Base-by-base conservation (phyloP, 2,888 invertebrate species). In the Drosophila mimetica region DNA sequence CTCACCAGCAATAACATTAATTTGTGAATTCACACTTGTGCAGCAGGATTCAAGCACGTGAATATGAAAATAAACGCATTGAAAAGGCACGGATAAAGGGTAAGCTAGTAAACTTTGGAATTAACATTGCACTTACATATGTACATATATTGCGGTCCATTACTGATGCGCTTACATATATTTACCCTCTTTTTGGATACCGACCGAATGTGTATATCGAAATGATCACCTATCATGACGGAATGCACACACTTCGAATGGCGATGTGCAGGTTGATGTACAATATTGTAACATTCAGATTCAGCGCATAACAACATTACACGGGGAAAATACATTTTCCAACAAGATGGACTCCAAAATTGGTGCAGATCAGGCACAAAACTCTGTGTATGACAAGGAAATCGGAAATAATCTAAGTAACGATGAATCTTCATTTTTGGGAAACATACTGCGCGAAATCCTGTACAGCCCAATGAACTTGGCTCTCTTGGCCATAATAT, bases 391-490 rank as follows among this genome's bases (percentile, higher is more conserved):
- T 4, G 50, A 50, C 50, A 50, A 50, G 34, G 55, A 57, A 8
- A 7, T 36, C 4, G 52, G 18, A 14, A 36, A 41, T 41, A 13
- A 52, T 16, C 25, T 36, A 8, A 47, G 13, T 30, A 51, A 37
- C 8, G 32, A 46, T 25, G 61, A 48, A 9, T 9, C 71, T 0
- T 34, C 80, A 20, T 76, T 81, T 59, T 44, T 82, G 61, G 66
- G 39, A 1, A 47, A 73, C 4, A 79, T 94, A 72, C 77, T 94
- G 41, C 90, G 91, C 57, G 95, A 96, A 91, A 93, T 96, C 69
- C 91, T 95, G 48, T 93, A 93, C 61, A 96, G 95, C 88, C 96
- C 96, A 13, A 86, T 96, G 74, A 96, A 96, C 91, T 88, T 96
- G 61, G 93, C 93, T 28, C 92, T 96, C 57, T 93, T 96, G 14